phyloP scores from a whole-genome alignment of 1,140 invertebrate genomes.

The Physella acuta region DNA sequence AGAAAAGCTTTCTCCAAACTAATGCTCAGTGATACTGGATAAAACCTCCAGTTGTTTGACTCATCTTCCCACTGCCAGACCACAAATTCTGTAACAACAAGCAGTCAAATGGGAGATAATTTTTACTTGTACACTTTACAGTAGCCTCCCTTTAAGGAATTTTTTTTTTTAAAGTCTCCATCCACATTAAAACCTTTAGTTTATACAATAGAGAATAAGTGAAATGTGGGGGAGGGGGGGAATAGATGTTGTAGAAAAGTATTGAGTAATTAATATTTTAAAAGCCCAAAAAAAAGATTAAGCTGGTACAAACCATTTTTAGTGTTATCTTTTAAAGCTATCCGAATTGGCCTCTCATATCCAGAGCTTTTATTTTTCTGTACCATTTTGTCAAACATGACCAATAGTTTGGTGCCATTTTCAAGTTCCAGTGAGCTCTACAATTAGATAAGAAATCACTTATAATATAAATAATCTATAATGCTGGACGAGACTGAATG shows the following conservation, averaged over 20 bases:
- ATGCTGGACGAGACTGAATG: neutral
- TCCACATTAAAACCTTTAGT: neutral
- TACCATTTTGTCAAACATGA: constrained; percentile 44
- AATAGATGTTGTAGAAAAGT: neutral
- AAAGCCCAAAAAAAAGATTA: no score
- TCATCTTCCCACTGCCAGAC: constrained; percentile 54
- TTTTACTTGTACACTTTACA: neutral
- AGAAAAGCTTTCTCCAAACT: constrained; percentile 39
- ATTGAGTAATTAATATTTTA: no score
- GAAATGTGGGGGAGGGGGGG: neutral
- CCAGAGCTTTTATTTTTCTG: constrained; percentile 56
- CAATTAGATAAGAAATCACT: constrained; percentile 18
- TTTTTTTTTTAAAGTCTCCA: neutral
- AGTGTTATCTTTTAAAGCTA: constrained; percentile 33
- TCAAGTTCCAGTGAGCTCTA: constrained; percentile 40
- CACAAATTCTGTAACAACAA: constrained; percentile 44
- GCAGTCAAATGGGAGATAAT: no score
- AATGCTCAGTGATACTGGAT: constrained; percentile 28
- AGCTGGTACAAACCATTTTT: constrained; percentile 31
- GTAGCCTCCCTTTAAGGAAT: neutral
- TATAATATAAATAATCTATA: neutral
- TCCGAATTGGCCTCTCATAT: constrained; percentile 44
- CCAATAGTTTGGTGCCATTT: constrained; percentile 31
- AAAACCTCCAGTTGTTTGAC: constrained; percentile 44
- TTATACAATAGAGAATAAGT: neutral